Evolutionary conservation across 1,140 invertebrate species (phyloP).

Genomic region (Parapsyche elsis): DNA sequence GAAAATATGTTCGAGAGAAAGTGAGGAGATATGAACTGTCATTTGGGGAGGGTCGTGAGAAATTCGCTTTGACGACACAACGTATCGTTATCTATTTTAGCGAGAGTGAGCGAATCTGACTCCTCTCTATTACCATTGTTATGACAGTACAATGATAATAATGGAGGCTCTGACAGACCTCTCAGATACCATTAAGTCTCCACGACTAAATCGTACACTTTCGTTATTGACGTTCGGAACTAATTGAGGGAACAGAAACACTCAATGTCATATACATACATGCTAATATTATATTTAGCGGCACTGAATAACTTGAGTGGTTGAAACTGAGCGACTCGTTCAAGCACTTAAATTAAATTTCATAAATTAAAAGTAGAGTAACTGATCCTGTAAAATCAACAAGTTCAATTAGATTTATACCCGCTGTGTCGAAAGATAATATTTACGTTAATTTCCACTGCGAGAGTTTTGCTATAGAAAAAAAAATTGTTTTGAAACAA

Average conservation of each 20-base stretch:
- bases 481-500: background rate
- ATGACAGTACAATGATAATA: slow-evolving; percentile 3
- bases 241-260: background rate
- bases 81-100: background rate
- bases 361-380: no score
- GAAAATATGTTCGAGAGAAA: no score
- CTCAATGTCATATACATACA: background rate
- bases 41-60: no score
- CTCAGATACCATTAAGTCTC: slow-evolving; percentile 2
- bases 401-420: no score
- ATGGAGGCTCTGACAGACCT: background rate
- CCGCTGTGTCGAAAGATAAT: no score
- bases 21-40: no score
- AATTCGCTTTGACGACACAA: background rate
- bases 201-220: background rate
- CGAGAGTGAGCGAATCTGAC: slow-evolving; percentile 6
- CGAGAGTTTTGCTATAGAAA: background rate
- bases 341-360: no score
- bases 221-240: background rate
- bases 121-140: slow-evolving; percentile 1
- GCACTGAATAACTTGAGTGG: no score
- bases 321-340: no score
- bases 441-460: background rate
- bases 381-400: no score
- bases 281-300: no score